Base-by-base conservation (phyloP, 37 sponge, comb jelly and placozoan species). In the Geodia barretti region DNA sequence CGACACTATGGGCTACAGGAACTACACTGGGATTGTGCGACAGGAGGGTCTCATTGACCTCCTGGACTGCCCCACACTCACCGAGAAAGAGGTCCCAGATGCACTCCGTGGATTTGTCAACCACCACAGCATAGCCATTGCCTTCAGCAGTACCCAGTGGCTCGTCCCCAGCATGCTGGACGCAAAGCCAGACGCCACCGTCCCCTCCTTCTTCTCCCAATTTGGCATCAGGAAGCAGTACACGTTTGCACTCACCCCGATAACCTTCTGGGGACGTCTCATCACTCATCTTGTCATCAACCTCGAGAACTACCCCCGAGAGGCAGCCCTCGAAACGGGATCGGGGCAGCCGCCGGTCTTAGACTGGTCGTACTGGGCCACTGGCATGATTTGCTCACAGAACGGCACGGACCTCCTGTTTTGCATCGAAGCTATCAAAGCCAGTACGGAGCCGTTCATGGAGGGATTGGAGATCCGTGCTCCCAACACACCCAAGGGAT, bases 321-420 rank as follows among this genome's bases (percentile, higher is more conserved):
- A 72, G 29, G 67, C 64, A 23, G 63, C 75, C 11, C 25, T 7
- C 1, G 72, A 26, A 38, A 21, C 68, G 1, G 34, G 30, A 3
- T 32, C 68, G 7, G n/a, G 33, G 11, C 47, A 66, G 24, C 68
- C 54, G 3, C 19, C 70, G 3, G 47, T 79, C 1, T 25, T 81
- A 0, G 83, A 88, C 41, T 88, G 89, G 89, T 36, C 68, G 3
- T 88, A 88, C 60, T 88, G 89, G 89, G 41, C 28, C 21, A 40
- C 58, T 24, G 89, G 89, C 28, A 83, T 83, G 20, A 20, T 64
- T 4, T 77, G 77, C 31, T 88, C 83, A 83, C 62, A 72, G 64
- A 65, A 78, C 43, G 89, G 73, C 25, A 39, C 58, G 36, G 17
- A 67, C 30, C 39, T 88, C 34, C 58, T 88, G 19, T 82, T 69